Evolutionary conservation across 2,797 vertebrate genomes (phyloP), one percentile per base, ranked within the genome.

Genomic region (Gobio occitaniae): DNA sequence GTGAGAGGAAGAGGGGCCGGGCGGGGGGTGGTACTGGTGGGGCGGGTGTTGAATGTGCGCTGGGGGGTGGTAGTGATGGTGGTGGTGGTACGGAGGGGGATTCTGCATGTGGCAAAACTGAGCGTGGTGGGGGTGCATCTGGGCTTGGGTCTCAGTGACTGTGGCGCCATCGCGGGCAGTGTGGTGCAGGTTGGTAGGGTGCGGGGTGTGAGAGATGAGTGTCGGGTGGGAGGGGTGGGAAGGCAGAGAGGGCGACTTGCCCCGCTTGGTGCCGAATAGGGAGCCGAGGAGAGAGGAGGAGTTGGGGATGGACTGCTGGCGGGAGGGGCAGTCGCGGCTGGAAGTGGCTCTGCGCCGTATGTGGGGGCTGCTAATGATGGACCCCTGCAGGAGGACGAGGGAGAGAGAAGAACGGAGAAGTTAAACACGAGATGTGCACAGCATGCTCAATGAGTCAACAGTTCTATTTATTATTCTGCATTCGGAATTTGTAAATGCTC

Each of bases 291-390:
- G 95, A 48, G 98, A 98, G 89, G 97, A 97, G 84, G 98, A 98
- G 93, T 96, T 97, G 90, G 97, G 95, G 93, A 97, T 93, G 77
- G 97, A 93, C 93, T 96, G 96, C 93, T 96, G 95, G 91, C 97
- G 96, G 90, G 97, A 96, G 52, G 97, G 96, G 91, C 97, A 97
- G 94, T 98, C 97, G 89, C 96, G 96, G 93, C 95, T 96, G 93
- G 97, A 97, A 85, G 97, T 95, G 90, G 96, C 91, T 95, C 97
- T 96, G 89, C 96, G 96, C 93, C 96, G 95, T 93, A 96, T 96
- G 95, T 98, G 97, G 91, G 98, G 97, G 87, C 98, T 99, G 97
- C 96, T 99, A 98, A 99, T 99, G 97, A 98, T 97, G 96, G 98
- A 98, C 87, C 97, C 98, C 98, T 99, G 96, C 91, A 94, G 95